These are phyloP conservation scores for Drosophila lowei DNA, from an alignment of 1,140 invertebrate species.

Conservation along the genomic window DNA sequence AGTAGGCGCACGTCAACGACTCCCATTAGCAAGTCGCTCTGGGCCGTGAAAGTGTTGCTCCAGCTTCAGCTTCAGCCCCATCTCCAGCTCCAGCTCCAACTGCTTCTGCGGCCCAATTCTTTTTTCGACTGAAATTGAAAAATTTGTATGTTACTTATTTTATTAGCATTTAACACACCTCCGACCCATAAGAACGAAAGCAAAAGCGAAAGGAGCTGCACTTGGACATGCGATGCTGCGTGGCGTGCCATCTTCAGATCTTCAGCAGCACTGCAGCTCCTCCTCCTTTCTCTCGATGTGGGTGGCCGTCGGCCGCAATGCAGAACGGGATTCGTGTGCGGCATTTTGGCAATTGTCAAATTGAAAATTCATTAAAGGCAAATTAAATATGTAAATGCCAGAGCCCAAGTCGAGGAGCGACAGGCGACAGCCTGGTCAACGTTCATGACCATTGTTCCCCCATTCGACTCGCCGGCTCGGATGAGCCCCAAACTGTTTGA, in stretches of 20 bases:
- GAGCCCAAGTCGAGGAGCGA: conserved; percentile 47
- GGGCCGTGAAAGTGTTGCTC: conserved; percentile 81
- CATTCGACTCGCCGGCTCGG: not conserved
- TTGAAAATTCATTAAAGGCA: conserved; percentile 82
- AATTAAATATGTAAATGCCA: conserved; percentile 75
- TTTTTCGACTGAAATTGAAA: conserved; percentile 64
- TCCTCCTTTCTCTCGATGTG: not conserved
- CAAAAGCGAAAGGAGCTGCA: conserved; percentile 42
- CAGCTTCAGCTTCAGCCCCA: conserved; percentile 17
- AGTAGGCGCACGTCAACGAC: conserved; percentile 71
- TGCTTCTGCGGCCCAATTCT: conserved; percentile 53
- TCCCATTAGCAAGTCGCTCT: conserved; percentile 77
- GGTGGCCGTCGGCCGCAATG: conserved; percentile 57
- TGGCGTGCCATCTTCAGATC: conserved; percentile 47
- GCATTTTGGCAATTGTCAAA: conserved; percentile 78
- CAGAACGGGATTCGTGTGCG: conserved; percentile 51
- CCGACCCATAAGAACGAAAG: conserved; percentile 32
- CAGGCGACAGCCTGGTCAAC: conserved; percentile 11
- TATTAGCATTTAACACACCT: conserved; percentile 77
- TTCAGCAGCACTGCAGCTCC: not conserved
- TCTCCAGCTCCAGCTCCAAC: conserved; percentile 32
- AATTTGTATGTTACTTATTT: conserved; percentile 83
- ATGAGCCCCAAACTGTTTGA: conserved; percentile 52
- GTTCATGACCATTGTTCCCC: conserved; percentile 22
- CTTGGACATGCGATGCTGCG: conserved; percentile 43